Conservation (phyloP, 2,888 invertebrate species). For the Dynastes hyllus region DNA sequence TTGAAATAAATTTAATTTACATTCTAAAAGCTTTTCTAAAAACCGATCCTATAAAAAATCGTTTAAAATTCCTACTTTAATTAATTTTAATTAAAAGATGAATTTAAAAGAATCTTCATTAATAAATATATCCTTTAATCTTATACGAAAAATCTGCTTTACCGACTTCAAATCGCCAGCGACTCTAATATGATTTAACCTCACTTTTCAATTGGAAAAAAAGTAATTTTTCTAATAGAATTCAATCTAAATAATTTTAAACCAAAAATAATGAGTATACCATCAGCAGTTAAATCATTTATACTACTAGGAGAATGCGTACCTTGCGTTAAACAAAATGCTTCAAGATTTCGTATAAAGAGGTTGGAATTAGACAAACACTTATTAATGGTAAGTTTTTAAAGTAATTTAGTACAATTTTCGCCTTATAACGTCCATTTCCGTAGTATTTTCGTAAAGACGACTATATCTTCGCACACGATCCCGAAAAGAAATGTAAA, state of each 20-base stretch:
- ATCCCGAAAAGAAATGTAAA: conserved; percentile 85
- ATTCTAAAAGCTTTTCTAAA: too few species aligned
- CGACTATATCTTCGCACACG: conserved; percentile 83
- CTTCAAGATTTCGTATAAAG: conserved; percentile 85
- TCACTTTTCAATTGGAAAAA: too few species aligned
- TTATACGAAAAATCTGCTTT: neutral
- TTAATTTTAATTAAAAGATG: too few species aligned
- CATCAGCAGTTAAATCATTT: conserved; percentile 72
- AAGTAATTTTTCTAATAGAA: too few species aligned
- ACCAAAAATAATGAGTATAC: conserved; percentile 62
- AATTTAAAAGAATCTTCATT: neutral
- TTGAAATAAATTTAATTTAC: too few species aligned
- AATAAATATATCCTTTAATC: neutral
- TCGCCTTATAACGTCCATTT: conserved; percentile 48
- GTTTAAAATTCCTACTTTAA: too few species aligned
- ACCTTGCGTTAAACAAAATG: conserved; percentile 84
- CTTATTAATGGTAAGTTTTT: conserved; percentile 81
- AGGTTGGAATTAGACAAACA: conserved; percentile 84
- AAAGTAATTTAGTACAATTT: conserved; percentile 57
- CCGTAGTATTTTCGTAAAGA: conserved; percentile 86
- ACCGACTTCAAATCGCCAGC: neutral
- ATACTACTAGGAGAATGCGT: conserved; percentile 85
- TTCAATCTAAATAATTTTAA: neutral
- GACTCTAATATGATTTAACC: neutral
- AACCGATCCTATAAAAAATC: too few species aligned